Conservation (phyloP, 2,113 vertebrate species). For the Chauna torquata region DNA sequence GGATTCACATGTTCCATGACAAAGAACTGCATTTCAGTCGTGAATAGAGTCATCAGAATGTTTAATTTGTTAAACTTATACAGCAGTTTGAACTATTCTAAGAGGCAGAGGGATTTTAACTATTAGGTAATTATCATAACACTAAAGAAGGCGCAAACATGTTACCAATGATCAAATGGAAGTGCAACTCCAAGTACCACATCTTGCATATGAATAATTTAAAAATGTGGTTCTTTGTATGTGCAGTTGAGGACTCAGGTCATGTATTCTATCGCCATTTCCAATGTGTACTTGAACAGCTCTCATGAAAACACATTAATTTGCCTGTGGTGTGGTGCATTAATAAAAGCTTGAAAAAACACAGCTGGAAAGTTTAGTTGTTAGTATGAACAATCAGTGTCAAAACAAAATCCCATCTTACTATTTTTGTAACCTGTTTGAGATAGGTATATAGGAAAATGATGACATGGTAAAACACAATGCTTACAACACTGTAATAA, state of each 20-base stretch:
- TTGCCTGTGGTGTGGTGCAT: neutral
- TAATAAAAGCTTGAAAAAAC: neutral
- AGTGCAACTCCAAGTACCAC: neutral
- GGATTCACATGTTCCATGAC: neutral
- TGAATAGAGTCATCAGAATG: neutral
- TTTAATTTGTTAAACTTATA: neutral
- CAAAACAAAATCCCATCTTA: neutral
- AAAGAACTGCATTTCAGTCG: neutral
- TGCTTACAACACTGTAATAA: neutral
- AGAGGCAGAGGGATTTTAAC: neutral
- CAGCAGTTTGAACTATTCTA: neutral
- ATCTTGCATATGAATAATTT: neutral
- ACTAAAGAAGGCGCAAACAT: neutral
- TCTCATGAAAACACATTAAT: neutral
- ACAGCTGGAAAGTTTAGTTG: neutral
- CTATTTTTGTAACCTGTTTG: neutral
- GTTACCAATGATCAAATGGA: neutral
- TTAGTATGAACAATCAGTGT: neutral
- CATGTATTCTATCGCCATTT: neutral
- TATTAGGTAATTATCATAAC: neutral
- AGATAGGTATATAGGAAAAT: neutral
- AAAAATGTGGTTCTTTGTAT: neutral
- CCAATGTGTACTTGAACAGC: neutral
- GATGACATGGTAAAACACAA: neutral
- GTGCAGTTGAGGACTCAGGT: neutral